phyloP scores from a whole-genome alignment of 1,140 invertebrate genomes.

The Meloidogyne hapla region DNA sequence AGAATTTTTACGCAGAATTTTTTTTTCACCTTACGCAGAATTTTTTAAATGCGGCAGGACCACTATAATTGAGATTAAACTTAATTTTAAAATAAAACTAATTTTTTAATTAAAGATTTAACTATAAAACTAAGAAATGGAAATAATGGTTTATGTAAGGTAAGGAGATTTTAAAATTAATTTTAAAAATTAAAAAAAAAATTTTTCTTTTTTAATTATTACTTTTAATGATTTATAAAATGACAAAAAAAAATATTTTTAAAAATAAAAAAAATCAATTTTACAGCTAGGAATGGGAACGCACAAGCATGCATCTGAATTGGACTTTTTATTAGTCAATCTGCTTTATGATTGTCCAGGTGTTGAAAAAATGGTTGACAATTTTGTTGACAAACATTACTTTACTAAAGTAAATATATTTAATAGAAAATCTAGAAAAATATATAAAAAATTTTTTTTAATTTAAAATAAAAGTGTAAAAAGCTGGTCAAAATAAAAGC shows the following conservation, averaged over 20 bases:
- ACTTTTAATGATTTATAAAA: too few species aligned
- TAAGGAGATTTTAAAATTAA: neutral
- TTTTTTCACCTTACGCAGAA: too few species aligned
- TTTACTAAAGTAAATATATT: neutral
- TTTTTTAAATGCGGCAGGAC: too few species aligned
- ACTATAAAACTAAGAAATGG: slow-evolving; percentile 21
- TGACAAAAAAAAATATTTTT: neutral
- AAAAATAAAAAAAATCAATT: neutral
- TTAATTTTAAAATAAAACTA: too few species aligned
- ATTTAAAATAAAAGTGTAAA: too few species aligned
- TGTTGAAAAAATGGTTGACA: slow-evolving; percentile 21
- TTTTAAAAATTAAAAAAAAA: too few species aligned
- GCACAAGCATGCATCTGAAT: slow-evolving; percentile 23
- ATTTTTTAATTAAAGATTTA: neutral
- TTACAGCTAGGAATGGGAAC: slow-evolving; percentile 1
- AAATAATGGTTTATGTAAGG: slow-evolving; percentile 14
- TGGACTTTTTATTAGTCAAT: slow-evolving; percentile 25
- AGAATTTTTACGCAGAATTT: too few species aligned
- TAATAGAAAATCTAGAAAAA: neutral
- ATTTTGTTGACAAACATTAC: slow-evolving; percentile 11
- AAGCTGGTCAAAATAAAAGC: too few species aligned
- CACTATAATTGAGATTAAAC: too few species aligned
- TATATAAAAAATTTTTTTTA: too few species aligned
- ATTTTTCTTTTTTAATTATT: too few species aligned
- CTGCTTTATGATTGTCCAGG: slow-evolving; percentile 23